Percentiles rank a stretch among this genome's conserved stretches.
Conservation (phyloP, 2,888 invertebrate species). For the Pseudococcus jackbeardsleyi region DNA sequence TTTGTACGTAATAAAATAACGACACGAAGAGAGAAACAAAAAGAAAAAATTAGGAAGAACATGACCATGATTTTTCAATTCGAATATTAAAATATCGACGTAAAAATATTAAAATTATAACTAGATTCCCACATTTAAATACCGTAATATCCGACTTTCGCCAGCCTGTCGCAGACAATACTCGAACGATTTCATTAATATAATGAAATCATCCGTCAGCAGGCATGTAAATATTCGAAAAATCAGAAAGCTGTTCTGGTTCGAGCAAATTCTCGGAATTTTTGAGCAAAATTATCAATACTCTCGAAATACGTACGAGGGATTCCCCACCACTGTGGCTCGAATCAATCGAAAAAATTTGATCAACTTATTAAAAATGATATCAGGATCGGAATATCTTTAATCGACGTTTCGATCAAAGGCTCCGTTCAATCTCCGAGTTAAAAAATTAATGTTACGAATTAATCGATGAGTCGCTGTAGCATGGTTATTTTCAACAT, state of each 20-base stretch:
- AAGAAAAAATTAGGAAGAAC: conserved; percentile 37
- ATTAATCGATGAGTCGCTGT: conserved; percentile 9
- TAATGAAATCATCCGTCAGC: conserved; percentile 9
- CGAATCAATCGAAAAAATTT: neutral
- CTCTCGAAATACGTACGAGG: neutral
- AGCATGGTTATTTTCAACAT: neutral
- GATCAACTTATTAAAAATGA: neutral
- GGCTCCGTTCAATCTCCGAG: neutral
- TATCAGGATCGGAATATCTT: neutral
- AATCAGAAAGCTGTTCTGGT: conserved; percentile 12
- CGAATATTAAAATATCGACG: conserved; percentile 13
- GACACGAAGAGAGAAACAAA: neutral
- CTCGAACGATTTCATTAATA: conserved; percentile 4
- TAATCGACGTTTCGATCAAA: neutral
- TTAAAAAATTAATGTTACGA: conserved; percentile 21
- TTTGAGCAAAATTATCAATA: neutral
- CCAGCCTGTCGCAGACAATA: neutral
- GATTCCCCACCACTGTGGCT: neutral
- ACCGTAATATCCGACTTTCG: neutral
- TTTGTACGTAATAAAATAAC: conserved; percentile 37
- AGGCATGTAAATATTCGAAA: neutral
- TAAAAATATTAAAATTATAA: conserved; percentile 46
- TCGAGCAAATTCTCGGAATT: neutral
- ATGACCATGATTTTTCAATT: conserved; percentile 11
- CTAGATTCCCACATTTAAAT: conserved; percentile 50